Base-by-base conservation (phyloP, 2,888 invertebrate genomes). In the Anorthoa munda region DNA sequence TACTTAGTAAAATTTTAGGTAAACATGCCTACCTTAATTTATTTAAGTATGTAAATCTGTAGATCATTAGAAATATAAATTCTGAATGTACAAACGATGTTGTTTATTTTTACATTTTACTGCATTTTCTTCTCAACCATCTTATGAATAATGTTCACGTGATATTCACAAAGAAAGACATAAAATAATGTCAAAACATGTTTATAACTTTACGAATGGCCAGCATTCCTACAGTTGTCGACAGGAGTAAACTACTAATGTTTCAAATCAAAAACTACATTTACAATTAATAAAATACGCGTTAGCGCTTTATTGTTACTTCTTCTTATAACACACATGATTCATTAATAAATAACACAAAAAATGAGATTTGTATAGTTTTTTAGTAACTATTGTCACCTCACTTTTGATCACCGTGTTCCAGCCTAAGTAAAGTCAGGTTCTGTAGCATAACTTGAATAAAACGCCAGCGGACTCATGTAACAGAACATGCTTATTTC, bases 71-170 rank as follows among this genome's bases (percentile, higher is more conserved):
- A 71, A 68, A 74, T 75, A 66, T 68, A 46, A 65, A 71, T 71
- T 74, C 12, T 65, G 66, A 72, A 59, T 63, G 56, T 9, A 9
- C n/a, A 13, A 15, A 45, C 15, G 15, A 59, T 58, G 21, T 51
- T 65, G 15, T 65, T 39, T 79, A 82, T 81, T 82, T 81, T 82
- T 81, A 75, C 71, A 81, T 82, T 79, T 81, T 82, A 75, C 21
- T 39, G 39, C 56, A 59, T 81, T 81, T 79, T 75, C 65, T 46
- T 45, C 4, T 26, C 65, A 66, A 48, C 50, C 56, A 66, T 13
- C 9, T 18, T 17, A 66, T 0, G n/a, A 59, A 17, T 59, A 69
- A 77, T 31, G 31, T 5, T 31, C 31, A 67, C 55, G 53, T 4
- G n/a, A 31, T 46, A 13, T 1, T 23, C 9, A 61, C 51, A 46